These are phyloP conservation scores for Drosophila algonquin DNA, from an alignment of 2,888 invertebrate genomes.

Conservation along the genomic window DNA sequence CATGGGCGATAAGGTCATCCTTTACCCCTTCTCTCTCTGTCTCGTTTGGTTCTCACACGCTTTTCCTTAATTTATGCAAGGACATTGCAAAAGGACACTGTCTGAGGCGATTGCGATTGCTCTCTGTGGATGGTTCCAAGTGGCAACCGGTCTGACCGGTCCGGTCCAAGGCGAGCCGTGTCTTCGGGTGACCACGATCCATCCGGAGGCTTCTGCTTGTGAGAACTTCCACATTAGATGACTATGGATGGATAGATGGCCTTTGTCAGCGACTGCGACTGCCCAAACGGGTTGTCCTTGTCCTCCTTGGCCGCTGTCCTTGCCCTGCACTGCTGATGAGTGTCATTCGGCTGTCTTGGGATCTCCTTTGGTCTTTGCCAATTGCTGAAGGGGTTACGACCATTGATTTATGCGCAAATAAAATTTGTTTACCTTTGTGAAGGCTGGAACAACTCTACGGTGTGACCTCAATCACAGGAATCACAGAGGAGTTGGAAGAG, in stretches of 20 bases:
- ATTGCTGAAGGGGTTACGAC: constrained; percentile 46
- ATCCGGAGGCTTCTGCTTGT: constrained; percentile 36
- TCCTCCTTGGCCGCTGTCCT: constrained; percentile 20
- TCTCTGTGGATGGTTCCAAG: constrained; percentile 61
- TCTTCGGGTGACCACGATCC: constrained; percentile 72
- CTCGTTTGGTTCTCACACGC: constrained; percentile 69
- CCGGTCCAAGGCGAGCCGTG: constrained; percentile 55
- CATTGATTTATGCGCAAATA: constrained; percentile 64
- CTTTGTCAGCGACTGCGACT: constrained; percentile 67
- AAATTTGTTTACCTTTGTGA: constrained; percentile 56
- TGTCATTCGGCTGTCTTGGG: constrained; percentile 25
- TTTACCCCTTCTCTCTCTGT: background rate
- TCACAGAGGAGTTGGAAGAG: background rate
- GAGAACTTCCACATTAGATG: constrained; percentile 68
- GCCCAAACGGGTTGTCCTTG: constrained; percentile 68
- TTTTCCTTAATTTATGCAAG: constrained; percentile 79
- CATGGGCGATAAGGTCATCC: constrained; percentile 74
- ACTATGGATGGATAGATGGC: constrained; percentile 43
- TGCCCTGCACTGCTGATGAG: background rate
- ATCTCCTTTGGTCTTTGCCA: constrained; percentile 31
- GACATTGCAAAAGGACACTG: constrained; percentile 82
- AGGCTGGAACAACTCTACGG: constrained; percentile 6
- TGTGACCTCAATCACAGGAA: constrained; percentile 16
- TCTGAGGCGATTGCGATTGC: constrained; percentile 50
- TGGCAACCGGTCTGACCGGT: constrained; percentile 82